Conservation (phyloP, 2,113 vertebrate species). For the Machaerirhynchus nigripectus region DNA sequence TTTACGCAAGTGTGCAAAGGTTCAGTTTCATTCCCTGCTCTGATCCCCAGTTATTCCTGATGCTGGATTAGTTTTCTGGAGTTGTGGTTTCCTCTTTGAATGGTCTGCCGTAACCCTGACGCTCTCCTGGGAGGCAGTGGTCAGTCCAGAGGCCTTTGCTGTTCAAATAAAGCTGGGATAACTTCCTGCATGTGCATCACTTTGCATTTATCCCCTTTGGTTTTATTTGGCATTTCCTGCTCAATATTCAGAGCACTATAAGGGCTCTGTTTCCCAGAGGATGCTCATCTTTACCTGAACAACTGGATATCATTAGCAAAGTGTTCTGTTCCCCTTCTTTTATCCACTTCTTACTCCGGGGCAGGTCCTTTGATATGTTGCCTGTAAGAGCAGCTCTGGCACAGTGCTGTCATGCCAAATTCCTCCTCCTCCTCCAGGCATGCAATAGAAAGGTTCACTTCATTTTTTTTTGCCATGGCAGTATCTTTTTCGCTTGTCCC, state of each 20-base stretch:
- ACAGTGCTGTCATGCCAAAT: not conserved
- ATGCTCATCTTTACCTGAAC: not conserved
- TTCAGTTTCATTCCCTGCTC: not conserved
- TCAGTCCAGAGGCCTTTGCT: not conserved
- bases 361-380: not conserved
- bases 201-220: not conserved
- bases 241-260: not conserved
- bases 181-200: not conserved
- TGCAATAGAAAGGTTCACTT: not conserved
- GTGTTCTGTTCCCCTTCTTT: not conserved
- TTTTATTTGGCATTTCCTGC: not conserved
- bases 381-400: not conserved
- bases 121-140: not conserved
- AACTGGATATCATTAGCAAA: not conserved
- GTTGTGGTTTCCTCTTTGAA: not conserved
- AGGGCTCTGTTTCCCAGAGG: not conserved
- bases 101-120: not conserved
- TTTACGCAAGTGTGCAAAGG: not conserved
- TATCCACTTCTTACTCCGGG: not conserved
- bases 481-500: not conserved
- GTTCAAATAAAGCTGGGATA: not conserved
- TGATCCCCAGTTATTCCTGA: not conserved
- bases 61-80: not conserved
- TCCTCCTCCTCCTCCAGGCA: not conserved
- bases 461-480: not conserved